Base-by-base conservation (phyloP, 37 sponge, comb jelly and placozoan species). In the Mnemiopsis leidyi region DNA sequence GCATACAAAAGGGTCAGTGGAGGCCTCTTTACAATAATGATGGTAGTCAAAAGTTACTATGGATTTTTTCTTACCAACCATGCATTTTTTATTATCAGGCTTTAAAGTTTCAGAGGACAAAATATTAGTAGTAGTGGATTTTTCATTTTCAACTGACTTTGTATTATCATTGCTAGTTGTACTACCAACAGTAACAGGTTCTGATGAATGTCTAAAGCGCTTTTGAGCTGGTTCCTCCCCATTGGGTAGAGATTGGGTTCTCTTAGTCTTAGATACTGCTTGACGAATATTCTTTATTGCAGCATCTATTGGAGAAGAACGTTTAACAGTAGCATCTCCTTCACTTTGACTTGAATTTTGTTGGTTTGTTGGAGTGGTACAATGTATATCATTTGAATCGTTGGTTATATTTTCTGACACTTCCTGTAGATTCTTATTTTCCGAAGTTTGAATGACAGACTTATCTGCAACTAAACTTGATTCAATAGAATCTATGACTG, bases 1-100 rank as follows among this genome's bases (percentile, higher is more conserved):
- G 36, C 90, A 85, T 1, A 36, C 61, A 40, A n/a, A 85, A 23
- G 90, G 61, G 35, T 40, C 29, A 40, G 61, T 23, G 61, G 90
- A 13, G 23, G 25, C 1, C 7, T 85, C 36, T 39, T 85, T 85
- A n/a, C 24, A 23, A 25, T 85, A 85, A 40, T 85, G n/a, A 9
- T 23, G 25, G 24, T 39, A 85, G 16, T 85, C 35, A 85, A 85
- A 85, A 33, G 36, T 85, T 39, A 85, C 79, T 20, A 77, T 77
- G 1, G 79, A 32, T 32, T 32, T 77, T 32, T 77, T 77, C 36
- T 77, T 77, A 1, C 33, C 79, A 25, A 5, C 73, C 9, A 28
- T 25, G 29, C 29, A 2, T 28, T 69, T 69, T 3, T 21, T 28
- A 69, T 23, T 20, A 2, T 21, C 24, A 69, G 73, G n/a, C 24